Base-by-base conservation (phyloP, 2,113 vertebrate species). In the Entelurus aequoreus region DNA sequence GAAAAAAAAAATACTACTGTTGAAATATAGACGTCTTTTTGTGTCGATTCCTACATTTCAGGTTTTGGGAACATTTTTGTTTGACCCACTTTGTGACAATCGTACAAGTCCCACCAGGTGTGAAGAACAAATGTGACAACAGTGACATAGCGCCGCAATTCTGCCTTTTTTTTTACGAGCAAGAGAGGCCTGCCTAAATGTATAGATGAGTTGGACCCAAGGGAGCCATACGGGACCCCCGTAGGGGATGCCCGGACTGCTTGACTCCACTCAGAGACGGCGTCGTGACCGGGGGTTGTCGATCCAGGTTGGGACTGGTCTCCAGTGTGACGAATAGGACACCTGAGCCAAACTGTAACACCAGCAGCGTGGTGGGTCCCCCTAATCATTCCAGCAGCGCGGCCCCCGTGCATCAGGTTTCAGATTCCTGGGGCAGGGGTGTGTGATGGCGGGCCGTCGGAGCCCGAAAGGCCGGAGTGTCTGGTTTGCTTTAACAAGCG, bases 311-410 rank as follows among this genome's bases (percentile, higher is more conserved):
- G 62, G 57, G 63, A 61, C 44, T 15, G 44, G 53, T 60, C 74
- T 49, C 50, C 61, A 63, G 68, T 80, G 85, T 90, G 88, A 90
- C 85, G 69, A 90, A 88, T 84, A 70, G 71, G 88, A 88, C 87
- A 90, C 81, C 78, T 82, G 84, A 90, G 86, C 81, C 80, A 74
- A 78, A 88, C 76, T 90, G 87, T 90, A 87, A 88, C 86, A 82
- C 67, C 71, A 49, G 73, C 79, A 72, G 74, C 68, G 62, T 71
- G 78, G 81, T 79, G 79, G 78, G 81, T 85, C 76, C 72, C 71
- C 67, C 83, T 75, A 82, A 88, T 86, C 77, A 76, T 76, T 77
- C 77, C 63, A 72, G 57, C 78, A 76, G 68, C 75, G 76, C 77
- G 67, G 86, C 42, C 81, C 76, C 76, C 65, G 71, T 79, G 85